Evolutionary conservation across 2,113 vertebrate species (phyloP).

Genomic region (Damaliscus lunatus): DNA sequence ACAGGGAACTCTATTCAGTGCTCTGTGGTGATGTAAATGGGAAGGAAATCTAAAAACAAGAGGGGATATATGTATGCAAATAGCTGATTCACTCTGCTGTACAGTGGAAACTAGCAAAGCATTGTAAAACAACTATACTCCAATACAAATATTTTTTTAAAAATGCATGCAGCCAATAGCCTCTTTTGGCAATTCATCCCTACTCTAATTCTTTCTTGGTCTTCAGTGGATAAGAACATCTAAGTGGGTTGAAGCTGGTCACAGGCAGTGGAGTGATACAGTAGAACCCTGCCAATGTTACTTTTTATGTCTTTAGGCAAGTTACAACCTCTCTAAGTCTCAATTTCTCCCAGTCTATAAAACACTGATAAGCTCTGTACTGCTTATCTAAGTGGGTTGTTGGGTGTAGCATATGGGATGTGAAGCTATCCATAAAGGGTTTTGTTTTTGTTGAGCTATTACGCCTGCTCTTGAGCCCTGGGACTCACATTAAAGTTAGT

Average conservation of each 20-base stretch:
- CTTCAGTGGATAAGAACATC: not conserved
- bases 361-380: not conserved
- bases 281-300: not conserved
- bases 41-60: not conserved
- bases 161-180: not conserved
- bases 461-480: not conserved
- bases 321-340: not conserved
- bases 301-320: not conserved
- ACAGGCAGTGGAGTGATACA: not conserved
- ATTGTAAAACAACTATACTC: not conserved
- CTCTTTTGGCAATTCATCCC: not conserved
- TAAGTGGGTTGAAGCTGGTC: not conserved
- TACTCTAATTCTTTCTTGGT: not conserved
- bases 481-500: constrained; percentile 18
- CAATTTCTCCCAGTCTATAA: not conserved
- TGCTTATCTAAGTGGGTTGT: not conserved
- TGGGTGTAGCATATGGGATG: not conserved
- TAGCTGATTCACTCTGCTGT: not conserved
- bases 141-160: not conserved
- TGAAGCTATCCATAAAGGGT: constrained; percentile 32
- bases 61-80: not conserved
- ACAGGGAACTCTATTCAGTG: not conserved
- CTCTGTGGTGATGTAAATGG: not conserved
- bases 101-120: not conserved
- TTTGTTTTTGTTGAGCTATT: not conserved